Base-by-base conservation (phyloP, 2,888 invertebrate genomes). In the Ophioninae sp. region DNA sequence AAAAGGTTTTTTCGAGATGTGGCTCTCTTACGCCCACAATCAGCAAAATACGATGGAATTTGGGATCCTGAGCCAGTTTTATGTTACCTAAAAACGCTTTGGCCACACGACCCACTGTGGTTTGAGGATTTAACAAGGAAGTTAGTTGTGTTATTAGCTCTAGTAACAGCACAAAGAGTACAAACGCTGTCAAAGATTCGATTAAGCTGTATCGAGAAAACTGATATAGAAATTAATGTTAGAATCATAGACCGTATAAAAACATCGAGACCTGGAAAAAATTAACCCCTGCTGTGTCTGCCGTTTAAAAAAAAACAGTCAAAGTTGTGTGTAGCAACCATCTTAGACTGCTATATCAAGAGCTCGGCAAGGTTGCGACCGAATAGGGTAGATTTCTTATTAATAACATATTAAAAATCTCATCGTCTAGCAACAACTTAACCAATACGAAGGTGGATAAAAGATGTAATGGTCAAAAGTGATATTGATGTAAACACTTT, bases 1-100 rank as follows among this genome's bases (percentile, higher is more conserved):
- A 73, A 86, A 78, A 73, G 88, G 20, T 89, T 87, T 80, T 80
- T 89, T 65, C 89, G 85, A 75, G 89, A 86, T 13, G 81, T 87
- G 13, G 82, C 84, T 59, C 84, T 81, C 30, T 58, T 88, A 67
- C 85, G 85, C 61, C 89, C 83, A 83, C n/a, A n/a, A n/a, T n/a
- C n/a, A n/a, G n/a, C n/a, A n/a, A n/a, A n/a, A n/a, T n/a, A n/a
- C n/a, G n/a, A 61, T 68, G 37, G 88, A 85, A 6, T 91, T n/a
- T n/a, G 90, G 90, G 87, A 91, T 69, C 87, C 89, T 13, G 61
- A 73, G 9, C 71, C 84, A 17, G 87, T 82, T n/a, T 58, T 71
- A 64, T 10, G 63, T 59, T 68, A 74, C 39, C 41, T 82, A 65
- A 79, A 71, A 56, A 73, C 61, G n/a, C 74, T 51, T 22, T 80